Percentiles rank a stretch among this genome's conserved stretches.
These are phyloP conservation scores for Thalassaphorura encarpata DNA, from an alignment of 1,140 invertebrate species.

Conservation along the genomic window DNA sequence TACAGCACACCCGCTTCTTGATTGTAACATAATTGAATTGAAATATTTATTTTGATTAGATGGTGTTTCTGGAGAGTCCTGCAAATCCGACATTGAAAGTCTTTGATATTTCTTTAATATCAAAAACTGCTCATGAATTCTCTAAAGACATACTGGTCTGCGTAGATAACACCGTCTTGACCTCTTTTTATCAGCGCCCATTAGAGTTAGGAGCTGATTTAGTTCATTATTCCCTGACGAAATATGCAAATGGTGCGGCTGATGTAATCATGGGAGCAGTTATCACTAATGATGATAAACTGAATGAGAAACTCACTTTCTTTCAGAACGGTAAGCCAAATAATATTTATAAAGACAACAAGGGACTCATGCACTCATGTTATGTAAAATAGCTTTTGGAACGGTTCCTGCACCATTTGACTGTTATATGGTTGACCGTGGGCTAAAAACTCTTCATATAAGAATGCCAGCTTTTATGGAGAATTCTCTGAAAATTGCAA, in stretches of 20 bases:
- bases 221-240: slow-evolving; percentile 51
- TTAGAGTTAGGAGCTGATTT: slow-evolving; percentile 52
- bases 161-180: slow-evolving; percentile 58
- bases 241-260: slow-evolving; percentile 57
- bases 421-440: slow-evolving; percentile 50
- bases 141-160: slow-evolving; percentile 43
- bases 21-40: background rate
- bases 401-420: slow-evolving; percentile 48
- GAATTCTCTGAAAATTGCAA: slow-evolving; percentile 48
- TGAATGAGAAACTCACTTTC: slow-evolving; percentile 43
- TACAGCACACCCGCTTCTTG: slow-evolving; percentile 40
- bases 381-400: slow-evolving; percentile 39
- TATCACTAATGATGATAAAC: slow-evolving; percentile 41
- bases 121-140: slow-evolving; percentile 36
- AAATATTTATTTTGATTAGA: no score
- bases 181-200: slow-evolving; percentile 48
- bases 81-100: slow-evolving; percentile 53
- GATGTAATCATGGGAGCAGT: slow-evolving; percentile 54
- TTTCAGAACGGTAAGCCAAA: slow-evolving; percentile 37
- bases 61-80: slow-evolving; percentile 57
- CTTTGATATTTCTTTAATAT: slow-evolving; percentile 49
- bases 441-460: slow-evolving; percentile 51
- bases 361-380: background rate
- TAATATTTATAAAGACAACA: no score
- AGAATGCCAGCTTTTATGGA: slow-evolving; percentile 51